Evolutionary conservation across 2,888 invertebrate species (phyloP).

Genomic region (Biston stratarius): DNA sequence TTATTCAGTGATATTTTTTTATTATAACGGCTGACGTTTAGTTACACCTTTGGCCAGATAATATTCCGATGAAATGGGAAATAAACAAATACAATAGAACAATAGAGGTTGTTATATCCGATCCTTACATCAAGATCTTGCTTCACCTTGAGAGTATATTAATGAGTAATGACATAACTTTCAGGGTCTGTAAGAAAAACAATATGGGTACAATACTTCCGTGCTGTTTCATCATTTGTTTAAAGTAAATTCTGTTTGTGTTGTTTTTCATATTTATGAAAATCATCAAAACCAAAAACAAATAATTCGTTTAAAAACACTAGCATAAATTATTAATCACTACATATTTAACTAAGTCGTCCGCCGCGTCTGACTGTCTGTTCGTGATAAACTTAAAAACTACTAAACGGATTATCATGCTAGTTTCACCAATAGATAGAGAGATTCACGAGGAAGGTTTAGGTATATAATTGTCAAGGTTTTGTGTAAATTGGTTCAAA

Average conservation of each 20-base stretch:
- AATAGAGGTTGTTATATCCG: constrained; percentile 28
- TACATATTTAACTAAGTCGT: no score
- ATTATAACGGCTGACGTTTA: background rate
- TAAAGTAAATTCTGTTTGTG: background rate
- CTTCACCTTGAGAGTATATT: constrained; percentile 18
- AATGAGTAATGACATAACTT: constrained; percentile 17
- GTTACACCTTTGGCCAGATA: constrained; percentile 28
- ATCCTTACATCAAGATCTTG: constrained; percentile 21
- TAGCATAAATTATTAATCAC: no score
- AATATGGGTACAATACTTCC: constrained; percentile 10
- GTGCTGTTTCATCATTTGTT: background rate
- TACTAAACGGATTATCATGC: no score
- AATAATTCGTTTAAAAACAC: background rate
- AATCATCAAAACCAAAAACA: background rate
- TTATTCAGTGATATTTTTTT: constrained; percentile 6
- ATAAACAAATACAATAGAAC: constrained; percentile 42
- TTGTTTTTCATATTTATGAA: background rate
- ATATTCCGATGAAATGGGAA: constrained; percentile 41
- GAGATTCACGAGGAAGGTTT: no score
- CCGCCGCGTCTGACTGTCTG: no score
- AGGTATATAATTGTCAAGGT: no score
- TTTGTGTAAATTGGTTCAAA: no score
- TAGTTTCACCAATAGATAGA: no score
- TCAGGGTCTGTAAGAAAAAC: constrained; percentile 14
- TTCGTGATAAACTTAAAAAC: no score